phyloP scores from a whole-genome alignment of 2,888 invertebrate genomes.

The Adelphocoris suturalis region DNA sequence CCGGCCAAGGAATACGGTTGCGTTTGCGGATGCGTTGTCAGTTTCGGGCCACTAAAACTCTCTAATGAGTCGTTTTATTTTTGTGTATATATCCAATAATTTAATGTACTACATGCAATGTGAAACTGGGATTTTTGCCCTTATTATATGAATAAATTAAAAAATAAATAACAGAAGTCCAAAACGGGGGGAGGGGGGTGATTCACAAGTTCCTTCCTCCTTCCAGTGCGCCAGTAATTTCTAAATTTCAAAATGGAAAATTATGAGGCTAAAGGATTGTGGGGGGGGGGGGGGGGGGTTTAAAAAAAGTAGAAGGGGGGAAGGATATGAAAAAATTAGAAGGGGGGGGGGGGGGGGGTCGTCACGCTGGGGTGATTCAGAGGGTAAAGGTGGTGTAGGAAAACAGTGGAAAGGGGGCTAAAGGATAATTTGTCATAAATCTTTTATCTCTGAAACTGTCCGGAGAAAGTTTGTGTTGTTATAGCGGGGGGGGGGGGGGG shows the following conservation, averaged over 20 bases:
- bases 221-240: background rate
- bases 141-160: background rate
- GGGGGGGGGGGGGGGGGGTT: background rate
- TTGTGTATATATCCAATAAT: no score
- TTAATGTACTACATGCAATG: no score
- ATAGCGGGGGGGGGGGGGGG: background rate
- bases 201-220: no score
- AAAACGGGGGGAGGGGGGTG: background rate
- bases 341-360: no score
- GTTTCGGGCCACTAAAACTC: no score
- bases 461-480: slow-evolving; percentile 25
- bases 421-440: slow-evolving; percentile 18
- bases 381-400: background rate
- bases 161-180: background rate
- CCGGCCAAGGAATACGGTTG: no score
- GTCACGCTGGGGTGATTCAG: no score
- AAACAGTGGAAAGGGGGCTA: background rate
- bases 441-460: slow-evolving; percentile 4
- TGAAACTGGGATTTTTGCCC: no score
- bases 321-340: no score
- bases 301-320: background rate
- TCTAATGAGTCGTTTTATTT: no score
- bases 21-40: no score
- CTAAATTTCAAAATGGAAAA: background rate
- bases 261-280: background rate